A percentile compares a stretch with the other conserved stretches of the same genome.
Evolutionary conservation across 2,113 vertebrate species (phyloP).

Genomic region (Rallus limicola): DNA sequence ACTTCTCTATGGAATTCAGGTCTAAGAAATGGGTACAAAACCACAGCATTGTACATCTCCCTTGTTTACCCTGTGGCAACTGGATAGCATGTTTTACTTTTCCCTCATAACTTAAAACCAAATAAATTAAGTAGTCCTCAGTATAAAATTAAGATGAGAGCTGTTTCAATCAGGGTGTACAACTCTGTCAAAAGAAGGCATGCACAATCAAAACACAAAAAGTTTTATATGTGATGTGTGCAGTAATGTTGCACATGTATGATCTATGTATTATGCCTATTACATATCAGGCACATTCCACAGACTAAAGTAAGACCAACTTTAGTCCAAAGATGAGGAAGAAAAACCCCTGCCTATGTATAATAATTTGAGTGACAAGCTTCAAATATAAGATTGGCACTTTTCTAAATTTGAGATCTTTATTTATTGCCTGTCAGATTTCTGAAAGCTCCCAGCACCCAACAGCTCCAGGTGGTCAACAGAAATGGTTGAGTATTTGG

Average conservation of each 20-base stretch:
- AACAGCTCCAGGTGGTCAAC: background rate
- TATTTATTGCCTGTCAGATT: background rate
- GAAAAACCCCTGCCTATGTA: background rate
- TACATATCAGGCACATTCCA: rapidly evolving
- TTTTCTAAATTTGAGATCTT: background rate
- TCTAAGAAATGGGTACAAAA: background rate
- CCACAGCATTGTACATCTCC: background rate
- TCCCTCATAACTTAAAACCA: background rate
- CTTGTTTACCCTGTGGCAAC: background rate
- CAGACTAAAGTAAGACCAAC: background rate
- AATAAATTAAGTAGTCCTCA: background rate
- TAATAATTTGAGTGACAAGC: background rate
- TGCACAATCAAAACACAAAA: background rate
- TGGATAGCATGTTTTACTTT: background rate
- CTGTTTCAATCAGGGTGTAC: background rate
- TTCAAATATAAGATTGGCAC: background rate
- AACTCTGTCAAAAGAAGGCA: rapidly evolving
- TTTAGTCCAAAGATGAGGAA: background rate
- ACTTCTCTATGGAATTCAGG: background rate
- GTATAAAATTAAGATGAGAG: background rate
- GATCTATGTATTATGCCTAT: background rate
- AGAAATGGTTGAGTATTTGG: background rate
- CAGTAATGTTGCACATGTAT: background rate
- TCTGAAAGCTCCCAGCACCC: background rate
- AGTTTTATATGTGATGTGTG: background rate